Evolutionary conservation across 2,113 vertebrate genomes (phyloP), one percentile per base, ranked within the genome.

Genomic region (Corydoras sp.): DNA sequence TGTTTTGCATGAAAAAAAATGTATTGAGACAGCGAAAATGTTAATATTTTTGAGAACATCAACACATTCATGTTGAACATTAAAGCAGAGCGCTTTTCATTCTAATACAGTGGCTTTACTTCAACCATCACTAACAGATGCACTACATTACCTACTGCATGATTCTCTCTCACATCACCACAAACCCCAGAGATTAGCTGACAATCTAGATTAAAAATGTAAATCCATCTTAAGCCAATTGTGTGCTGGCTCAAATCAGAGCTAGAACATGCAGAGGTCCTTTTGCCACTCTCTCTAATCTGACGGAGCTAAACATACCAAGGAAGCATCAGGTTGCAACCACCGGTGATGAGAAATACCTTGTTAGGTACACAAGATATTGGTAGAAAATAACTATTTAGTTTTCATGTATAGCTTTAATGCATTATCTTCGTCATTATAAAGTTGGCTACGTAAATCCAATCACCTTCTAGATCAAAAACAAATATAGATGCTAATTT

Each of bases 191-290:
- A 61, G 58, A 68, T 78, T 67, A 68, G 56, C 72, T 53, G 58
- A 62, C 8, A 49, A 43, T 71, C 51, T 71, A 74, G 68, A 74
- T 78, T 78, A 71, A 58, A 70, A 67, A 75, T 75, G 69, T 72
- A 78, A 75, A 75, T 78, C 76, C 68, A 74, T 68, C 68, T 72
- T 80, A 74, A 80, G 65, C 63, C 75, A 74, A 75, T 72, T 76
- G 72, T 73, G 71, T 68, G 55, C 53, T 35, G 58, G 78, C 24
- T 55, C 68, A 62, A 77, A 65, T 68, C 61, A 43, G 68, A 67
- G 68, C 48, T 71, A 53, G 72, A 43, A 80, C 75, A 65, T 72
- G 49, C 15, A 3, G 55, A 68, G 65, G 71, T 72, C 72, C 61
- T 77, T 68, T 72, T 62, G 58, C 71, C 59, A 30, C 32, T 61